phyloP scores from a whole-genome alignment of 2,113 vertebrate genomes.

The Nothoprocta pentlandii region DNA sequence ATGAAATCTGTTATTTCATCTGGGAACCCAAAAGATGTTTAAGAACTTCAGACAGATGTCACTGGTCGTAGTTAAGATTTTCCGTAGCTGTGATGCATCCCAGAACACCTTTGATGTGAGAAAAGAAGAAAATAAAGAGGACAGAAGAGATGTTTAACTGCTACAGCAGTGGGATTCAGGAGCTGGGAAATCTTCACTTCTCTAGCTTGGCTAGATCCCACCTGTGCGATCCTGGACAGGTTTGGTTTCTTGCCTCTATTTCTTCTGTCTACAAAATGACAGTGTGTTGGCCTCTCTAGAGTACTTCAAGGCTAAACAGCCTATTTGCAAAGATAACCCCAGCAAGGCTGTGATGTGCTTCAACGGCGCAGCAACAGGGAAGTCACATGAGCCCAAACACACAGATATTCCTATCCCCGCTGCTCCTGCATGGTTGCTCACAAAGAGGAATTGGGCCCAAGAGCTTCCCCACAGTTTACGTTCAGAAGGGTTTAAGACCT shows the following conservation, averaged over 20 bases:
- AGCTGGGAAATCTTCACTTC: neutral
- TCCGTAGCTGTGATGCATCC: neutral
- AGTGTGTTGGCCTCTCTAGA: accelerated
- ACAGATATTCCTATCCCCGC: neutral
- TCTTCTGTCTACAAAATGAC: neutral
- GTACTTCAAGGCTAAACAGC: neutral
- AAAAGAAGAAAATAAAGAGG: neutral
- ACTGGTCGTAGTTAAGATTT: neutral
- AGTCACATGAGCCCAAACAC: neutral
- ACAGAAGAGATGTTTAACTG: neutral
- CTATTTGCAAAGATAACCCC: neutral
- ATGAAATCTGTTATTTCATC: neutral
- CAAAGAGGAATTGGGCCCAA: accelerated
- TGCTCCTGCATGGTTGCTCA: neutral
- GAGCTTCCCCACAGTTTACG: neutral
- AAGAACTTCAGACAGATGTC: neutral
- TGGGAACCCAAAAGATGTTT: neutral
- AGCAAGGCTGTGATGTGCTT: too few species aligned
- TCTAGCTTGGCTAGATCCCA: neutral
- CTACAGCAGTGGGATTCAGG: neutral
- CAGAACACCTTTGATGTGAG: neutral
- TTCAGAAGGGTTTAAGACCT: neutral
- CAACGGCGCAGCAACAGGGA: neutral
- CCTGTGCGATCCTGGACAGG: neutral
- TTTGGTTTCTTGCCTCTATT: neutral